Evolutionary conservation across 1,140 invertebrate species (phyloP).

Genomic region (Hetaerina americana): DNA sequence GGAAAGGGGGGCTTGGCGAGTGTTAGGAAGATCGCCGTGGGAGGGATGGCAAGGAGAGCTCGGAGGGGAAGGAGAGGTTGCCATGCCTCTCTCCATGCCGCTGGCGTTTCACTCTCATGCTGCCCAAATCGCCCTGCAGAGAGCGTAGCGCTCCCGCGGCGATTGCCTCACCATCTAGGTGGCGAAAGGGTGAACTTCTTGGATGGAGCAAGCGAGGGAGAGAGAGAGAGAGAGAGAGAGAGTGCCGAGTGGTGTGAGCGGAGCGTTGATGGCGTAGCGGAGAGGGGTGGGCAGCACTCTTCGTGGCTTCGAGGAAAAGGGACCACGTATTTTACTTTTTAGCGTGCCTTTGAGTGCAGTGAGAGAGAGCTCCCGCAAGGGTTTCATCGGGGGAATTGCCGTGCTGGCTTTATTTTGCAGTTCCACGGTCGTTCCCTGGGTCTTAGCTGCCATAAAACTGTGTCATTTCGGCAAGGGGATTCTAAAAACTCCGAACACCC

Average conservation of each 20-base stretch:
- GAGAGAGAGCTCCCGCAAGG: background rate
- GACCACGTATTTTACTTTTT: background rate
- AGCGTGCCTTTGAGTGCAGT: background rate
- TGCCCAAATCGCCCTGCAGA: slow-evolving; percentile 1
- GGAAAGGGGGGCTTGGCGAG: too few species aligned
- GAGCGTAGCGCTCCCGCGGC: background rate
- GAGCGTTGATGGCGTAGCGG: too few species aligned
- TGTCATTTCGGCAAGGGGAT: background rate
- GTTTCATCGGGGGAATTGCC: background rate
- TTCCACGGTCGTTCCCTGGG: slow-evolving; percentile 3
- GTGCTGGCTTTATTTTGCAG: background rate
- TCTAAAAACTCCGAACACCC: background rate
- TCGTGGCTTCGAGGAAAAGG: background rate
- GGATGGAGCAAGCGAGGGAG: background rate
- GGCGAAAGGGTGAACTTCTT: background rate
- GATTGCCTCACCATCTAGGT: background rate
- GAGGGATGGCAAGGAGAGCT: too few species aligned
- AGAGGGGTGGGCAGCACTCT: background rate
- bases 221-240: background rate
- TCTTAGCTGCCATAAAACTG: background rate
- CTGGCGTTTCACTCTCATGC: background rate
- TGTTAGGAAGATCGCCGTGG: too few species aligned
- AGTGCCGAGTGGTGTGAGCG: too few species aligned
- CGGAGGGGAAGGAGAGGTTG: background rate
- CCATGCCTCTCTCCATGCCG: background rate